Base-by-base conservation (phyloP, 2,888 invertebrate genomes). In the Ditylenchus weischeri region DNA sequence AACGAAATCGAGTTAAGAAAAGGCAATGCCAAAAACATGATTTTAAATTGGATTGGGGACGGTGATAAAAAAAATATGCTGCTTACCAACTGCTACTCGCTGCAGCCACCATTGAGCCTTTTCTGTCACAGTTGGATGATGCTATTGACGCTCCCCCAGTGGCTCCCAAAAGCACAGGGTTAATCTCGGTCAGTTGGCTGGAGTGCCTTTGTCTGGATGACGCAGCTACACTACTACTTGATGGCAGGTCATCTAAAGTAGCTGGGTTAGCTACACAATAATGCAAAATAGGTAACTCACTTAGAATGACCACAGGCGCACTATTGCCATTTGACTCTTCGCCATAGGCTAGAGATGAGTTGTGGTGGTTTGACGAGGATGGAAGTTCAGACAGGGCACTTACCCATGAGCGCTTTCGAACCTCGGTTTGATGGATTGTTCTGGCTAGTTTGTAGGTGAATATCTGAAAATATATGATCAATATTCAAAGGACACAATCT, bases 361-460 rank as follows among this genome's bases (percentile, higher is more conserved):
- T 54, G 21, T 23, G 54, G n/a, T 54, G 2, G 7, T 18, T 21
- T 7, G 21, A 19, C n/a, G 50, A 50, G n/a, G 50, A 21, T 29
- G 29, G 29, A 29, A 29, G 29, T 29, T 29, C 29, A 29, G 29
- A 29, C 21, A 50, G 2, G 2, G 18, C 50, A 5, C n/a, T 50
- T 4, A 50, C 71, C 71, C 73, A 78, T 21, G 76, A 76, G 11
- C 72, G 68, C 62, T 83, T 83, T 73, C 84, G 86, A 82, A 90
- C 90, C 80, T 89, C 90, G 66, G 93, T 92, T 72, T 89, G 88
- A 67, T 90, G 87, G 88, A 94, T 88, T 0, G 93, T 91, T 60
- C 88, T 86, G 83, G 92, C 91, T 2, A 94, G 88, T n/a, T 93
- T 86, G 0, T 91, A 89, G 83, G 93, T 94, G 66, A 93, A 87